These are phyloP conservation scores for Caerostris extrusa DNA, from an alignment of 1,140 invertebrate genomes.

Conservation along the genomic window DNA sequence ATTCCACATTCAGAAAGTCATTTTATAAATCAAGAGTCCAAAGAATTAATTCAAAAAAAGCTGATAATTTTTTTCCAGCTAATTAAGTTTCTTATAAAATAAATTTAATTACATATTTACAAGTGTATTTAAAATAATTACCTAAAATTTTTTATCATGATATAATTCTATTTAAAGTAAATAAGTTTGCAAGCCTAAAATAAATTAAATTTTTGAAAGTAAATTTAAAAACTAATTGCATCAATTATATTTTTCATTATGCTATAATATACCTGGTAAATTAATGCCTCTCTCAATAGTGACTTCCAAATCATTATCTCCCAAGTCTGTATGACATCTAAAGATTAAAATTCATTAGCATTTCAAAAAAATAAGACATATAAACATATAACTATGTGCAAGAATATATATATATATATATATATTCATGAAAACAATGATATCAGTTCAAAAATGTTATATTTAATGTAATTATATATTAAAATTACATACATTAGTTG, in stretches of 20 bases:
- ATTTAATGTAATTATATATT: neutral
- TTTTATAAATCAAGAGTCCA: too few relatives aligned
- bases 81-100: too few relatives aligned
- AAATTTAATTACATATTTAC: too few relatives aligned
- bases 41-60: too few relatives aligned
- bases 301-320: constrained; percentile 94
- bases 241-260: neutral
- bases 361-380: neutral
- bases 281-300: constrained; percentile 93
- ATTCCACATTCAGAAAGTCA: too few relatives aligned
- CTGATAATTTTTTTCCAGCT: too few relatives aligned
- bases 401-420: constrained; percentile 44
- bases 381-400: neutral
- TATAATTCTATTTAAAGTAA: too few relatives aligned
- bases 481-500: too few relatives aligned
- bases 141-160: too few relatives aligned
- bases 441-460: neutral
- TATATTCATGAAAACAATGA: too few relatives aligned
- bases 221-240: neutral
- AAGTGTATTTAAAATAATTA: too few relatives aligned
- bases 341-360: constrained; percentile 78
- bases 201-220: neutral
- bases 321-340: constrained; percentile 93
- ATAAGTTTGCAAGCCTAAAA: too few relatives aligned
- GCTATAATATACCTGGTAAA: constrained; percentile 84